Conservation (phyloP, 2,113 vertebrate genomes). For the Raja brachyura region DNA sequence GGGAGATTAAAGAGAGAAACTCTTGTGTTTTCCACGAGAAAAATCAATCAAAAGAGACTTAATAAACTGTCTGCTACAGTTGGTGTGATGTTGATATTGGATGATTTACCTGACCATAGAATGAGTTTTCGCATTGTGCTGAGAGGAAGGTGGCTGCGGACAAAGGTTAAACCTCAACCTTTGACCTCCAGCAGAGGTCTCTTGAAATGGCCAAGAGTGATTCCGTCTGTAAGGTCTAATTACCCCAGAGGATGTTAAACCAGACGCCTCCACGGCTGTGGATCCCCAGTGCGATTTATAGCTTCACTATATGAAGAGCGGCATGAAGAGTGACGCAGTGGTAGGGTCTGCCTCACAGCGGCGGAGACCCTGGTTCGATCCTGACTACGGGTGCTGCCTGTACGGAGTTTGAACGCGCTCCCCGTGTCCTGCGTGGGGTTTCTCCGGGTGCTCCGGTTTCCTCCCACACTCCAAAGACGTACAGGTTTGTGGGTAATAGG, state of each 20-base stretch:
- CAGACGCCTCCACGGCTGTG: background rate
- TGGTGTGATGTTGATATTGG: background rate
- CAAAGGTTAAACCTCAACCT: background rate
- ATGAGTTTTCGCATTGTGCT: background rate
- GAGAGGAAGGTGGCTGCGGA: background rate
- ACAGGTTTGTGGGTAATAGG: too few species aligned
- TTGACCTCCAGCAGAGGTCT: background rate
- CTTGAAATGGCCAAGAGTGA: background rate
- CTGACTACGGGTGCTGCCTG: too few species aligned
- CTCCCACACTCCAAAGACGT: too few species aligned
- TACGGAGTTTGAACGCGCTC: too few species aligned
- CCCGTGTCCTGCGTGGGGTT: too few species aligned
- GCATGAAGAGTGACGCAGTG: too few species aligned
- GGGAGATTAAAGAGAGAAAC: conserved; percentile 24
- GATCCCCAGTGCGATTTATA: background rate
- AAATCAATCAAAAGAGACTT: conserved; percentile 33
- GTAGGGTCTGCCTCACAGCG: too few species aligned
- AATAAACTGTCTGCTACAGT: conserved; percentile 1
- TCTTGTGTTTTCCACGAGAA: background rate
- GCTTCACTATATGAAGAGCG: background rate
- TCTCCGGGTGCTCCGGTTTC: too few species aligned
- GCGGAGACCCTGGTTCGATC: too few species aligned
- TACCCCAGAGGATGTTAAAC: background rate
- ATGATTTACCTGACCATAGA: background rate
- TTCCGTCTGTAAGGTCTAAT: background rate